Evolutionary conservation across 2,797 vertebrate genomes (phyloP).

Genomic region (Syncerus caffer): DNA sequence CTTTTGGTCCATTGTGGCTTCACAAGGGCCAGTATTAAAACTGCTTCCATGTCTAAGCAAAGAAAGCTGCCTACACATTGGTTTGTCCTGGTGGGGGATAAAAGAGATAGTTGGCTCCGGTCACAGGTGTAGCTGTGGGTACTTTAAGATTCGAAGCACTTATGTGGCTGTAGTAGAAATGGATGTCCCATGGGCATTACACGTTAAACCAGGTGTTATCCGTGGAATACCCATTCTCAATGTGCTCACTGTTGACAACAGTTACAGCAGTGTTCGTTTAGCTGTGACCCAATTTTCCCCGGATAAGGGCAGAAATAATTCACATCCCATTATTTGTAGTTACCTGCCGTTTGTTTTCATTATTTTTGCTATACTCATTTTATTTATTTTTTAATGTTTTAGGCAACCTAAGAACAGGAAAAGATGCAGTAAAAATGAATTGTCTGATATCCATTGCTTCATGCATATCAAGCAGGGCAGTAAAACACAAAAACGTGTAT

Average conservation of each 20-base stretch:
- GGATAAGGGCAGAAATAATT: neutral
- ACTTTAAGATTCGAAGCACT: neutral
- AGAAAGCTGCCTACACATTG: neutral
- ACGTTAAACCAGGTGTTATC: neutral
- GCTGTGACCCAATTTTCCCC: neutral
- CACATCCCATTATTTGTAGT: neutral
- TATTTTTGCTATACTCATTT: slow-evolving; percentile 88
- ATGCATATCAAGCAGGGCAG: slow-evolving; percentile 90
- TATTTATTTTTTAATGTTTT: slow-evolving; percentile 92
- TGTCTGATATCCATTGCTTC: slow-evolving; percentile 91
- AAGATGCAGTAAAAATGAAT: slow-evolving; percentile 69
- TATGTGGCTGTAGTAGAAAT: neutral
- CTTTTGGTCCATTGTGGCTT: neutral
- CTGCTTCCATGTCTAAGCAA: neutral
- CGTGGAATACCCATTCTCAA: neutral
- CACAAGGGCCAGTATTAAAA: neutral
- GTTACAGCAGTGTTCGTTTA: neutral
- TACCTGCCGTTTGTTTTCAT: slow-evolving; percentile 89
- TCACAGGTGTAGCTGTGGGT: neutral
- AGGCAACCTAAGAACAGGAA: slow-evolving; percentile 90
- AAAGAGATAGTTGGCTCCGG: neutral
- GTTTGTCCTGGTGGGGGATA: neutral
- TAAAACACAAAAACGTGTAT: slow-evolving; percentile 87
- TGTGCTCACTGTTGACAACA: neutral
- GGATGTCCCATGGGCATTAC: neutral